These are phyloP conservation scores for Microctonus aethiopoides DNA, from an alignment of 2,888 invertebrate species.

Conservation along the genomic window DNA sequence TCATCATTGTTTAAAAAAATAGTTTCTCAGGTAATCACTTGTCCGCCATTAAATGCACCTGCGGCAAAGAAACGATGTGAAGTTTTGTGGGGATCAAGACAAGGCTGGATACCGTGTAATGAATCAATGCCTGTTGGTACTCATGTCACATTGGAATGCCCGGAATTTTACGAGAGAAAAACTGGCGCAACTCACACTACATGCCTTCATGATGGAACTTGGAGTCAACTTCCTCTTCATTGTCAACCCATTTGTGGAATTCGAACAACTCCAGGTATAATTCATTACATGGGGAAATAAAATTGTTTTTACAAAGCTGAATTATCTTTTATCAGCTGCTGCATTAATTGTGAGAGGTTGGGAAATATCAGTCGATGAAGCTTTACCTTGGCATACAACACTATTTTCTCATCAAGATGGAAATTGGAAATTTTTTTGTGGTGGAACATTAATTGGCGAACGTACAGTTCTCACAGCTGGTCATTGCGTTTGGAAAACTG, in stretches of 20 bases:
- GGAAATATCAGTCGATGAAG: slow-evolving; percentile 53
- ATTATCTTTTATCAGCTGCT: slow-evolving; percentile 36
- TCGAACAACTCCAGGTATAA: slow-evolving; percentile 45
- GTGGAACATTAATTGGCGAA: slow-evolving; percentile 70
- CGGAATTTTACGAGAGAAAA: slow-evolving; percentile 58
- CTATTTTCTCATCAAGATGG: slow-evolving; percentile 67
- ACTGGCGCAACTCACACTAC: slow-evolving; percentile 50
- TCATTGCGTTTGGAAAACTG: slow-evolving; percentile 66
- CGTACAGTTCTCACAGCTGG: slow-evolving; percentile 67
- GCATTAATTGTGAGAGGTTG: slow-evolving; percentile 66
- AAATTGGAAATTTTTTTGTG: slow-evolving; percentile 70
- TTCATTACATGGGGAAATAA: no score
- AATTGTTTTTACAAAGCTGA: neutral
- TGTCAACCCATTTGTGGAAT: slow-evolving; percentile 61
- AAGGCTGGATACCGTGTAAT: slow-evolving; percentile 59
- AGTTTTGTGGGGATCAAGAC: slow-evolving; percentile 49
- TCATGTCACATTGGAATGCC: slow-evolving; percentile 59
- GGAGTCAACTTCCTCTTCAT: slow-evolving; percentile 62
- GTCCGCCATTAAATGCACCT: slow-evolving; percentile 43
- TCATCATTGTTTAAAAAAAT: neutral
- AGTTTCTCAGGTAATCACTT: slow-evolving; percentile 44
- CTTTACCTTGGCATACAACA: slow-evolving; percentile 72
- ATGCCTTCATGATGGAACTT: slow-evolving; percentile 65
- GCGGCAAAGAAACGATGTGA: slow-evolving; percentile 54
- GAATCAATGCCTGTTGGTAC: slow-evolving; percentile 59